These are phyloP conservation scores for Argyrosomus japonicus DNA, from an alignment of 2,113 vertebrate species.

Conservation along the genomic window DNA sequence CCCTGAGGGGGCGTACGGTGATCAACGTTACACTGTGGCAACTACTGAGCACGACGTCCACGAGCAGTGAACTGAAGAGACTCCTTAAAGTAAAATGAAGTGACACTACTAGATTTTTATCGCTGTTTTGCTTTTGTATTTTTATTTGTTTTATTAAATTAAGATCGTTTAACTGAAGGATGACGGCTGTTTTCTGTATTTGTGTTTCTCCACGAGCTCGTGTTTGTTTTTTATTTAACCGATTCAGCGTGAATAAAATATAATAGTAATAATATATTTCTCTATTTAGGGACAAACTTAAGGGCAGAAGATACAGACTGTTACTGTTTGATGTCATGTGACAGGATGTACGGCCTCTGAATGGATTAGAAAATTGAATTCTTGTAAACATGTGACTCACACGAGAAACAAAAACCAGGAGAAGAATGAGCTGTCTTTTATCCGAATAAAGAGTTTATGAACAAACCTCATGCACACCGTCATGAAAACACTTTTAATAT, in stretches of 20 bases:
- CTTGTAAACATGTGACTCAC: constrained; percentile 42
- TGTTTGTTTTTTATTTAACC: neutral
- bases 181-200: neutral
- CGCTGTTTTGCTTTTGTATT: constrained; percentile 32
- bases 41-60: constrained; percentile 17
- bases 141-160: constrained; percentile 59
- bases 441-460: constrained; percentile 34
- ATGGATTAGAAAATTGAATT: constrained; percentile 43
- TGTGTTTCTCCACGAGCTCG: neutral
- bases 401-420: neutral
- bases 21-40: constrained; percentile 12
- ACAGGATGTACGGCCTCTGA: constrained; percentile 50
- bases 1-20: neutral
- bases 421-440: constrained; percentile 4
- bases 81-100: constrained; percentile 1
- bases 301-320: neutral
- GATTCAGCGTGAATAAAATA: neutral
- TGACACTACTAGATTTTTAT: constrained; percentile 41
- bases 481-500: neutral
- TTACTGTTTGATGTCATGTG: constrained; percentile 37
- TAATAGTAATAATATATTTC: neutral
- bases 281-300: neutral
- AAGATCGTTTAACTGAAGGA: constrained; percentile 6
- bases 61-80: neutral
- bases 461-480: neutral